Percentiles rank a stretch among this genome's conserved stretches.
Evolutionary conservation across 2,888 invertebrate species (phyloP).

Genomic region (Campopleginae sp.): DNA sequence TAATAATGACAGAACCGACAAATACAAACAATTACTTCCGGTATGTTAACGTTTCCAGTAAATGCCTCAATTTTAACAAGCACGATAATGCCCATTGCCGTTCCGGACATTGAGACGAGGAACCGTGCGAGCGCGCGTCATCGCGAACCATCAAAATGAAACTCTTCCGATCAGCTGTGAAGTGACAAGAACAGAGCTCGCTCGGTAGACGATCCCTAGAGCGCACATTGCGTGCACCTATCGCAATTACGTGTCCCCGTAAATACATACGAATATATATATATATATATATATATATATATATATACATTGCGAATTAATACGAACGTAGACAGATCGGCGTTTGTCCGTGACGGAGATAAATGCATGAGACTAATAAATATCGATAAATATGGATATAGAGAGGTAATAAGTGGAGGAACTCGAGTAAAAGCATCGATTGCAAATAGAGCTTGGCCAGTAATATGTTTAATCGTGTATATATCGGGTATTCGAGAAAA

Average conservation of each 20-base stretch:
- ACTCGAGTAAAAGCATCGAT: constrained; percentile 62
- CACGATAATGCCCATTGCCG: neutral
- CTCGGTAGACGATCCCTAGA: neutral
- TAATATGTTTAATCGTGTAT: constrained; percentile 55
- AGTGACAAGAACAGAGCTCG: neutral
- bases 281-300: neutral
- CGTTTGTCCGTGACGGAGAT: constrained; percentile 38
- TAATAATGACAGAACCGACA: neutral
- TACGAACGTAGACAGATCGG: constrained; percentile 24
- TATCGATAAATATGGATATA: constrained; percentile 27
- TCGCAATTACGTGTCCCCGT: neutral
- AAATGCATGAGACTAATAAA: constrained; percentile 33
- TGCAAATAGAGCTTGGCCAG: constrained; percentile 63
- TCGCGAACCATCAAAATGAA: neutral
- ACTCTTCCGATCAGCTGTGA: constrained; percentile 15
- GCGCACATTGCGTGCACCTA: constrained; percentile 25
- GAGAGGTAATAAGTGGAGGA: neutral
- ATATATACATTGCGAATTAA: neutral
- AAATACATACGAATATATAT: constrained; percentile 8
- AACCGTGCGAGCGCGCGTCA: too few species aligned
- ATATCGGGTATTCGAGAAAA: constrained; percentile 54
- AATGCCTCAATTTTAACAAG: neutral
- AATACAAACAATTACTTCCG: neutral
- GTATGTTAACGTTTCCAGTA: neutral
- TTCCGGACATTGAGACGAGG: neutral